Evolutionary conservation across 2,888 invertebrate genomes (phyloP).

Genomic region (Aspidapion aeneum): DNA sequence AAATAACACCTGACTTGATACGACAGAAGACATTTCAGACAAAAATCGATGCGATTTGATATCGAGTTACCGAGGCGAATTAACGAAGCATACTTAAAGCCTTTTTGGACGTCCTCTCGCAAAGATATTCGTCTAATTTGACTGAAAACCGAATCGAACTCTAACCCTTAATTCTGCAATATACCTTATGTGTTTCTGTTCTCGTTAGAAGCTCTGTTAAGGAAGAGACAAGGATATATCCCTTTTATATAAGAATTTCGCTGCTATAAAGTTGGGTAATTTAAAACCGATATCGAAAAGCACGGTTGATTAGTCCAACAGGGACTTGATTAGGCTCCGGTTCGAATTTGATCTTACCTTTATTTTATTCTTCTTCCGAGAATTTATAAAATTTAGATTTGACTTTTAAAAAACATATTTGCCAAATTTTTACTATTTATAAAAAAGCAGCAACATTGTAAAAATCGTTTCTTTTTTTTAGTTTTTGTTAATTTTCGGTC

Average conservation of each 20-base stretch:
- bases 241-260: not conserved
- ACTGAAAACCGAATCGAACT: conserved; percentile 30
- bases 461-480: too few relatives aligned
- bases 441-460: too few relatives aligned
- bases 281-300: conserved; percentile 17
- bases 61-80: conserved; percentile 15
- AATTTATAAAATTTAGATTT: not conserved
- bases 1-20: not conserved
- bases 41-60: not conserved
- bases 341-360: conserved; percentile 18
- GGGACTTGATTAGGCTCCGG: conserved; percentile 22
- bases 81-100: conserved; percentile 25
- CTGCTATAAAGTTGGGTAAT: conserved; percentile 14
- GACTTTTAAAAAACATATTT: too few relatives aligned
- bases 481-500: too few relatives aligned
- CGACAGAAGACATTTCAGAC: not conserved
- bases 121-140: conserved; percentile 32
- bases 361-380: not conserved
- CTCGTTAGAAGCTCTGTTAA: not conserved
- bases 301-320: conserved; percentile 23
- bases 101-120: conserved; percentile 19
- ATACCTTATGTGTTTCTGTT: not conserved
- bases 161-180: not conserved
- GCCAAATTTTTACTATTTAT: too few relatives aligned
- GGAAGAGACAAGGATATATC: not conserved